Evolutionary conservation across 2,113 vertebrate species (phyloP).

Genomic region (Mionectes macconnelli): DNA sequence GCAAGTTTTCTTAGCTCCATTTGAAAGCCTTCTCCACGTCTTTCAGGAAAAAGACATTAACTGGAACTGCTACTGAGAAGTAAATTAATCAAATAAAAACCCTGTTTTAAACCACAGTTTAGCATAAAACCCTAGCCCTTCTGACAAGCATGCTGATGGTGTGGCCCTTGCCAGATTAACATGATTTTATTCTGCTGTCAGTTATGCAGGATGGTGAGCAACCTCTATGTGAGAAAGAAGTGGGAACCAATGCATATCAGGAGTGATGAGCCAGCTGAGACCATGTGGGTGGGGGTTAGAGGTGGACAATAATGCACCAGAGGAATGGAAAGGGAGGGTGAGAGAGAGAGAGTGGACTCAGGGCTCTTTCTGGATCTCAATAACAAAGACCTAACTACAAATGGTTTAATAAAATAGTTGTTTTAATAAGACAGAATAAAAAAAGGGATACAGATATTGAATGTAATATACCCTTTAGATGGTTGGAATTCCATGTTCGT

Average conservation of each 20-base stretch:
- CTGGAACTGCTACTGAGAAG: neutral
- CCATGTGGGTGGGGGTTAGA: neutral
- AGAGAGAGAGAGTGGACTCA: rapidly evolving
- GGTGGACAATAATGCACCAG: neutral
- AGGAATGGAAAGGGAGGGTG: rapidly evolving
- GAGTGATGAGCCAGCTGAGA: neutral
- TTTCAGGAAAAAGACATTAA: neutral
- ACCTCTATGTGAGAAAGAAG: neutral
- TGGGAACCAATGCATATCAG: neutral
- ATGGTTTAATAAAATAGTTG: neutral
- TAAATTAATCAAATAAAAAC: neutral
- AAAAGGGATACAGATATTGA: neutral
- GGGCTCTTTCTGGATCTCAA: neutral
- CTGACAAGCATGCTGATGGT: neutral
- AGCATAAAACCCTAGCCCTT: neutral
- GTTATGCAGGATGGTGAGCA: neutral
- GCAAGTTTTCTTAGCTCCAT: neutral
- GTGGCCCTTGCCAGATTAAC: neutral
- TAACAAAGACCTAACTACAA: neutral
- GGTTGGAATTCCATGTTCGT: neutral
- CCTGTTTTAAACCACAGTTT: neutral
- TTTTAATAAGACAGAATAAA: neutral
- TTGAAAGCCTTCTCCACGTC: neutral
- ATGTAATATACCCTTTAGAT: neutral
- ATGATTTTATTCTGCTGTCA: neutral